Conservation (phyloP, 2,113 vertebrate species). For the Pygoscelis antarcticus region DNA sequence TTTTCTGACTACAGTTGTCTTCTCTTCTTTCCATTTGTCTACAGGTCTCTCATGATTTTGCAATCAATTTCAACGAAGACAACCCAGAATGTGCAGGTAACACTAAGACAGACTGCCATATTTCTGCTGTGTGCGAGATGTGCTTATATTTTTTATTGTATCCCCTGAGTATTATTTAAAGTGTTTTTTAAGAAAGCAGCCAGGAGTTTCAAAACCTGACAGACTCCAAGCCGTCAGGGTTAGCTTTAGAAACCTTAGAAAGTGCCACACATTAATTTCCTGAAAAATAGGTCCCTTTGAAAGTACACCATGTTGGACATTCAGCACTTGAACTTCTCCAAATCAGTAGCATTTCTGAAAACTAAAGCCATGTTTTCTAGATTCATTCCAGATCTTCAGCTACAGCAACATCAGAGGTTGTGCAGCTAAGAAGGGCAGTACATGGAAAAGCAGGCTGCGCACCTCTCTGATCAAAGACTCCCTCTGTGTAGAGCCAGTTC, state of each 20-base stretch:
- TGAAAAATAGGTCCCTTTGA: neutral
- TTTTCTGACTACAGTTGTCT: conserved; percentile 49
- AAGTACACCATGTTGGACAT: neutral
- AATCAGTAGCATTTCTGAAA: neutral
- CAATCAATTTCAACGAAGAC: conserved; percentile 97
- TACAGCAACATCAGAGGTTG: neutral
- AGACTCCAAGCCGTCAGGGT: neutral
- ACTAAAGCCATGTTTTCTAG: neutral
- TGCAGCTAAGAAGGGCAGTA: neutral
- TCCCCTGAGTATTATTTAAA: neutral
- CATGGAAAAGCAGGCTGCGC: neutral
- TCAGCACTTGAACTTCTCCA: neutral
- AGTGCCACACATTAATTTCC: neutral
- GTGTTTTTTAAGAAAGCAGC: neutral
- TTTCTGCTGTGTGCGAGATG: neutral
- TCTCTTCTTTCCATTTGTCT: conserved; percentile 34
- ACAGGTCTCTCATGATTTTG: conserved; percentile 97
- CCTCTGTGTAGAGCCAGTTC: neutral
- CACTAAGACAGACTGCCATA: neutral
- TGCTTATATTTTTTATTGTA: neutral
- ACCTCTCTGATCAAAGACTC: neutral
- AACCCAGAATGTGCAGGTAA: conserved; percentile 98
- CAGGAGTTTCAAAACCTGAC: neutral
- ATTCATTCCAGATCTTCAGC: neutral
- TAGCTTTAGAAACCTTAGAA: neutral